Base-by-base conservation (phyloP, 2,797 vertebrate species). In the Neosilurus mollespiculum region DNA sequence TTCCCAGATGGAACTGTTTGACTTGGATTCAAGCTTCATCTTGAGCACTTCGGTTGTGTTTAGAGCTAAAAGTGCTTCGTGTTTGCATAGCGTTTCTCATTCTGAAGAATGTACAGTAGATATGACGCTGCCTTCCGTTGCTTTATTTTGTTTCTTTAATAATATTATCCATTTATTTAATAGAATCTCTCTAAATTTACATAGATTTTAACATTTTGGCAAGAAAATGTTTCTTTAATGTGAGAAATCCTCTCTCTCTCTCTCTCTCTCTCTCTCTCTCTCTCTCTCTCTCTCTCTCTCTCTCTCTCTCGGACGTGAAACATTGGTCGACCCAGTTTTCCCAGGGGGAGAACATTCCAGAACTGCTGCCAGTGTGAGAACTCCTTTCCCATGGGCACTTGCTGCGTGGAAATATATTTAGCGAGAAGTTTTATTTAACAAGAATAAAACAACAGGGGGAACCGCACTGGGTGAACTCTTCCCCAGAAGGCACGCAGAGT, bases 331-430 rank as follows among this genome's bases (percentile, higher is more conserved):
- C 83, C 83, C 69, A 80, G 73, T 81, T 85, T 70, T 85, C 84
- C 84, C 80, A 54, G 65, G 5, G 79, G 84, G 84, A 59, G 80
- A 78, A 77, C 84, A 85, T 85, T 85, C 84, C 84, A 51, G 84
- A 78, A 64, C 65, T 51, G 54, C 49, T 81, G 84, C 84, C 84
- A 85, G 84, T 81, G 54, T 78, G 75, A 78, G 72, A 81, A 77
- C 80, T 81, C 80, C 75, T 81, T 85, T 85, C 84, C 84, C 84
- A 85, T 85, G 84, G 80, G 84, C 73, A 73, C 78, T 30, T 12
- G 30, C 64, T 85, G 84, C 66, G 49, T 76, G 80, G 84, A 85
- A 85, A 85, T 76, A 85, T 85, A 78, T 85, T 81, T 81, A 81
- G 84, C 64, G 43, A 78, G 62, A 73, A 64, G 58, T 77, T 71